phyloP scores from a whole-genome alignment of 1,140 invertebrate genomes.

The Caenorhabditis tropicalis region DNA sequence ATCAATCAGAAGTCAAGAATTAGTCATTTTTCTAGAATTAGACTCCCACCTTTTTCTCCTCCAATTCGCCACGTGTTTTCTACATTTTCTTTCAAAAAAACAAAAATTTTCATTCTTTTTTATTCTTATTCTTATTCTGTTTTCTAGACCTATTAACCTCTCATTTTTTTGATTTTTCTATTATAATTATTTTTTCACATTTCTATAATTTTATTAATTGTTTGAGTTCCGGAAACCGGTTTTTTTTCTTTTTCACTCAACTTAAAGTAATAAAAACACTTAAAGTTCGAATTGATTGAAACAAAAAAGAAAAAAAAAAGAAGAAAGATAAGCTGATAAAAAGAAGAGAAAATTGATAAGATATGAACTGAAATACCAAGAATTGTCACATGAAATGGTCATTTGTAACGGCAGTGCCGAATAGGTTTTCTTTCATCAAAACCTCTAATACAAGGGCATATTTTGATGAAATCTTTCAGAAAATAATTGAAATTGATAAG shows the following conservation, averaged over 20 bases:
- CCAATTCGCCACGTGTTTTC: background rate
- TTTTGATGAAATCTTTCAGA: no score
- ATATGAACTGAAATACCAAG: background rate
- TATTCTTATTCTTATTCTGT: background rate
- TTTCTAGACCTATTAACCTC: background rate
- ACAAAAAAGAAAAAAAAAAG: background rate
- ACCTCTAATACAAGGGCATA: no score
- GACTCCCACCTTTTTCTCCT: background rate
- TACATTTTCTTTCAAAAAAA: background rate
- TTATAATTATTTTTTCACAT: background rate
- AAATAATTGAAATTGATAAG: no score
- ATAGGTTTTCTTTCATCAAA: background rate
- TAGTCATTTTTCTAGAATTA: constrained; percentile 18
- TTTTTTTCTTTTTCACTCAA: background rate
- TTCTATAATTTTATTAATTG: background rate
- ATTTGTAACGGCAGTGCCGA: background rate
- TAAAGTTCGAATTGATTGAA: background rate
- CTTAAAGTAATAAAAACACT: background rate
- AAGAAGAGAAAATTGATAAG: background rate
- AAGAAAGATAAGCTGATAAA: background rate
- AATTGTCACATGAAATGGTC: background rate
- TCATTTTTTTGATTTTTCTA: background rate
- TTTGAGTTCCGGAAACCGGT: constrained; percentile 10
- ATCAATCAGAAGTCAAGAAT: constrained; percentile 3
- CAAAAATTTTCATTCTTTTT: background rate